Percentiles rank a stretch among this genome's conserved stretches.
Evolutionary conservation across 2,113 vertebrate genomes (phyloP).

Genomic region (Fukomys damarensis): DNA sequence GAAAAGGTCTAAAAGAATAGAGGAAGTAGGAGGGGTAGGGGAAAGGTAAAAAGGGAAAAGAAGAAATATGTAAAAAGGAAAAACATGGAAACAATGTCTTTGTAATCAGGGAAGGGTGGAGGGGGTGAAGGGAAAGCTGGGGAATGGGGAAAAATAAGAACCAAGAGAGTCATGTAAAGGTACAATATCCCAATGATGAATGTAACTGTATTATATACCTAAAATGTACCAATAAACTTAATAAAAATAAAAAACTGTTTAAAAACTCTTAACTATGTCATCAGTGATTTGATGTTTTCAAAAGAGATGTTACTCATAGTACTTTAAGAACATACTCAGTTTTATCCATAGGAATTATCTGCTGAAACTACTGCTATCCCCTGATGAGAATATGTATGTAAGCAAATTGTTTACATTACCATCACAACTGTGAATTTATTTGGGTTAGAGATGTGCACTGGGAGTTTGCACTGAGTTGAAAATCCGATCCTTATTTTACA

Average conservation of each 20-base stretch:
- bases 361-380: neutral
- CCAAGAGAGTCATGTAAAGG: too few species aligned
- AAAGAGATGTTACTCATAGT: neutral
- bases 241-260: slow-evolving; percentile 43
- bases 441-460: slow-evolving; percentile 26
- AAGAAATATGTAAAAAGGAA: too few species aligned
- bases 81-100: too few species aligned
- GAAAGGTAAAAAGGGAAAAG: too few species aligned
- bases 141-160: too few species aligned
- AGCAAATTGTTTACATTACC: slow-evolving; percentile 32
- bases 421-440: slow-evolving; percentile 6
- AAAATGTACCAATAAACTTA: too few species aligned
- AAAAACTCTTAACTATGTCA: slow-evolving; percentile 37
- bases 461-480: slow-evolving; percentile 65
- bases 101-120: too few species aligned
- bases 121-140: too few species aligned
- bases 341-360: slow-evolving; percentile 44
- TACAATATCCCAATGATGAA: too few species aligned
- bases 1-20: too few species aligned
- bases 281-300: slow-evolving; percentile 9
- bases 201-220: too few species aligned
- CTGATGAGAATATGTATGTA: neutral
- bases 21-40: too few species aligned
- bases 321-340: slow-evolving; percentile 41
- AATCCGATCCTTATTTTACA: slow-evolving; percentile 62